These are phyloP conservation scores for Acropternis orthonyx DNA, from an alignment of 2,797 vertebrate genomes.

Conservation along the genomic window DNA sequence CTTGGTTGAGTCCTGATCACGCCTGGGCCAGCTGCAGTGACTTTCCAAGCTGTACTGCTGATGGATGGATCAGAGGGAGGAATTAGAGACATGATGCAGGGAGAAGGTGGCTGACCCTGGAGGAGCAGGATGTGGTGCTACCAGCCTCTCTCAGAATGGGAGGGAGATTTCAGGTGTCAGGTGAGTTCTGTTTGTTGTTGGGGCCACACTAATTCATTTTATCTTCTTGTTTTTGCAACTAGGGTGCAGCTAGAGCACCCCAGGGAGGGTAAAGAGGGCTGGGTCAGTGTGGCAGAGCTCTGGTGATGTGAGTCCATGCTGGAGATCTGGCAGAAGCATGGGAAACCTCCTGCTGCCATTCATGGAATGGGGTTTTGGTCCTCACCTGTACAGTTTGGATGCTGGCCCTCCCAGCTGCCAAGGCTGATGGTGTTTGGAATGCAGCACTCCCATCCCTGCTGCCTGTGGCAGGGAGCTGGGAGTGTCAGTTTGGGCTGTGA, in stretches of 20 bases:
- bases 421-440: not conserved
- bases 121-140: not conserved
- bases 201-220: not conserved
- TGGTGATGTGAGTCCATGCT: accelerated
- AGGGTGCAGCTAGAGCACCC: not conserved
- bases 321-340: accelerated
- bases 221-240: not conserved
- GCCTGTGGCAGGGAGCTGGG: accelerated
- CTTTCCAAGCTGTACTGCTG: not conserved
- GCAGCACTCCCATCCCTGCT: not conserved
- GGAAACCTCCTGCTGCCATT: not conserved
- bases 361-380: not conserved
- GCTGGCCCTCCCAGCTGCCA: not conserved
- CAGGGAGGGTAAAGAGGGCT: not conserved
- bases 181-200: not conserved
- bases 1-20: not conserved
- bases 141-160: not conserved
- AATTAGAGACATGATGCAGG: not conserved
- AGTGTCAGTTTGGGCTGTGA: not conserved
- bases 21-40: not conserved
- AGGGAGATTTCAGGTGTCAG: not conserved
- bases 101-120: not conserved
- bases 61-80: not conserved
- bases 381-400: not conserved
- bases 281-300: not conserved